Evolutionary conservation across 2,797 vertebrate genomes (phyloP).

Genomic region (Ctenochaetus hawaiiensis): DNA sequence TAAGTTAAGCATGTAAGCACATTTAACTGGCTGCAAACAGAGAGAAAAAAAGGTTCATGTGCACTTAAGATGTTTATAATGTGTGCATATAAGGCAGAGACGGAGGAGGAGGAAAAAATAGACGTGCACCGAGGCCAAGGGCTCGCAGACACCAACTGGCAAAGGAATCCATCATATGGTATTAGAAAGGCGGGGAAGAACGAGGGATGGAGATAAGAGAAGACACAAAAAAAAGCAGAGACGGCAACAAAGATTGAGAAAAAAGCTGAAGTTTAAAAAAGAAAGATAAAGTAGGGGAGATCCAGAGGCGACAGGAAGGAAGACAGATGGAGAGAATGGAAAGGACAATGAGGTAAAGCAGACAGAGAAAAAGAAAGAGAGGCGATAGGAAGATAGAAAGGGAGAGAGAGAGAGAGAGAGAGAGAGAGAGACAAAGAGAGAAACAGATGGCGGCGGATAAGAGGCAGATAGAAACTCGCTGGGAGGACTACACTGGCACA

Average conservation of each 20-base stretch:
- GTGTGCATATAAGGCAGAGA: slow-evolving; percentile 24
- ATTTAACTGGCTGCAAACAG: slow-evolving; percentile 20
- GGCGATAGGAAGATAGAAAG: slow-evolving; percentile 25
- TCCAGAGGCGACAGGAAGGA: slow-evolving; percentile 53
- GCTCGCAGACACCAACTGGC: slow-evolving; percentile 50
- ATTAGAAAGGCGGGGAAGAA: slow-evolving; percentile 29
- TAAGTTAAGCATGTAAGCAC: slow-evolving; percentile 34
- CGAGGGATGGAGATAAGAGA: slow-evolving; percentile 12
- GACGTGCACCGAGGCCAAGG: slow-evolving; percentile 32
- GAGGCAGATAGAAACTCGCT: slow-evolving; percentile 75
- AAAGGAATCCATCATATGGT: slow-evolving; percentile 55
- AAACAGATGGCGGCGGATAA: slow-evolving; percentile 76
- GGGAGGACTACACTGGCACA: slow-evolving; percentile 70
- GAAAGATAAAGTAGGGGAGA: slow-evolving; percentile 34
- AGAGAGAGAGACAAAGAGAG: slow-evolving; percentile 60
- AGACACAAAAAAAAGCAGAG: not conserved
- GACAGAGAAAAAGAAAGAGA: not conserved
- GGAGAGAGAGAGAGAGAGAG: slow-evolving; percentile 52
- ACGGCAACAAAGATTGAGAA: slow-evolving; percentile 16
- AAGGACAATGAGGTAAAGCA: slow-evolving; percentile 25
- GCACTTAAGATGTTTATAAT: slow-evolving; percentile 31
- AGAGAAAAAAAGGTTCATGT: slow-evolving; percentile 15
- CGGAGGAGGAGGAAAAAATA: slow-evolving; percentile 26
- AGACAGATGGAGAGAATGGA: slow-evolving; percentile 62
- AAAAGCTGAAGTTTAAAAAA: slow-evolving; percentile 7